These are phyloP conservation scores for Aphis gossypii DNA, from an alignment of 1,140 invertebrate genomes.

Conservation along the genomic window DNA sequence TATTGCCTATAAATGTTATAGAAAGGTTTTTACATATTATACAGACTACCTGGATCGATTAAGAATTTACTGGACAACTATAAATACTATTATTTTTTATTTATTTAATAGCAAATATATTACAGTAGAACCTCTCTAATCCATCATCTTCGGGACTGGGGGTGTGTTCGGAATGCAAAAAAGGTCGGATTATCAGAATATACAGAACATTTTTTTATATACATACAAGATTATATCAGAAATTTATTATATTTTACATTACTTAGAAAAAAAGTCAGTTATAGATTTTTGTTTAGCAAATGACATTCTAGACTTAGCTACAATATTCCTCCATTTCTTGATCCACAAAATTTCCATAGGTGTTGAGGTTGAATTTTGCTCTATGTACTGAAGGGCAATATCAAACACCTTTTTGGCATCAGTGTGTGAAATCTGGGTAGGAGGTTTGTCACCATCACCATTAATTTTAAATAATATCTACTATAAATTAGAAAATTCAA, in stretches of 20 bases:
- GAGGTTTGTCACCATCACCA: neutral
- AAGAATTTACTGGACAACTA: too few relatives aligned
- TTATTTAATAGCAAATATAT: too few relatives aligned
- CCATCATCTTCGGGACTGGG: neutral
- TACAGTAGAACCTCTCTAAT: too few relatives aligned
- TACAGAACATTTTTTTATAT: neutral
- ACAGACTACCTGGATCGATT: too few relatives aligned
- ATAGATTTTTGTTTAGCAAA: neutral
- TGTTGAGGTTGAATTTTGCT: neutral
- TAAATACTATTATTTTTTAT: too few relatives aligned
- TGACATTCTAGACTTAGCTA: too few relatives aligned
- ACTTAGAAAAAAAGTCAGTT: neutral
- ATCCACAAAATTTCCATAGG: neutral
- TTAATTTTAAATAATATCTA: too few relatives aligned
- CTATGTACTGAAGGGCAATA: slow-evolving; percentile 14
- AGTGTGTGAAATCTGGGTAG: neutral
- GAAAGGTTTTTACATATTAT: too few relatives aligned
- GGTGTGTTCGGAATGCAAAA: neutral
- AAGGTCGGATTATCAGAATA: neutral
- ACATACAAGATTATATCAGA: too few relatives aligned
- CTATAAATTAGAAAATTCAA: too few relatives aligned
- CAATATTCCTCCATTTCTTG: too few relatives aligned
- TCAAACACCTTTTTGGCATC: neutral
- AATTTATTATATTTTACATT: neutral
- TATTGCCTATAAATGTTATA: too few relatives aligned